phyloP scores from a whole-genome alignment of 2,797 vertebrate genomes.

The Hydrophis major region DNA sequence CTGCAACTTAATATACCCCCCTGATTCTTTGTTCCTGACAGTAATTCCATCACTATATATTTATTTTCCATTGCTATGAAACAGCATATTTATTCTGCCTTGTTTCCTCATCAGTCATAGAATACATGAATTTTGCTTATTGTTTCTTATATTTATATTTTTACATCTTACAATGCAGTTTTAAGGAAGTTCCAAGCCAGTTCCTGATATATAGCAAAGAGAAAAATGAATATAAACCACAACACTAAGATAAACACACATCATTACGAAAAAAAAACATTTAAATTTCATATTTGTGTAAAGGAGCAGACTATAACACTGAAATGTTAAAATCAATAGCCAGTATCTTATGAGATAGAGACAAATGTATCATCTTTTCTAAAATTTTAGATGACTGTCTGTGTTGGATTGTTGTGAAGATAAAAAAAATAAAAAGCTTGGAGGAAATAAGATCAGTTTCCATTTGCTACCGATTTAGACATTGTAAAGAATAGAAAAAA shows the following conservation, averaged over 20 bases:
- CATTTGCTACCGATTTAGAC: background rate
- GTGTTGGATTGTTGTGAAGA: background rate
- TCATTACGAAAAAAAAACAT: conserved; percentile 1
- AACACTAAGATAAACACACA: background rate
- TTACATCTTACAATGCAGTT: background rate
- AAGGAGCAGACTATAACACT: background rate
- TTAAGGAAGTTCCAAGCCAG: background rate
- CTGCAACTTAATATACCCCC: background rate
- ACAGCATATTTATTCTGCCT: background rate
- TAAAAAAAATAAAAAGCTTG: background rate
- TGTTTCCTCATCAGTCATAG: background rate
- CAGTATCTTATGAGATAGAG: background rate
- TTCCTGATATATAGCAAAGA: background rate
- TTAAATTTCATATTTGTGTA: background rate
- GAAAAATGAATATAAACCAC: background rate
- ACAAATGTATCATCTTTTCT: background rate
- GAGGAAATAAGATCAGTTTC: background rate
- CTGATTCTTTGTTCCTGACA: background rate
- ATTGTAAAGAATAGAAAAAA: background rate
- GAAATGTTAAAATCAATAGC: background rate
- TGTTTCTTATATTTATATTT: background rate
- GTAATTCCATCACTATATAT: background rate
- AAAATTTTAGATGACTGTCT: background rate
- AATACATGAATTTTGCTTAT: background rate
- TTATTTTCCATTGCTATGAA: background rate